Evolutionary conservation across 2,888 invertebrate genomes (phyloP), one percentile per base, ranked within the genome.

Genomic region (Limnephilus marmoratus): DNA sequence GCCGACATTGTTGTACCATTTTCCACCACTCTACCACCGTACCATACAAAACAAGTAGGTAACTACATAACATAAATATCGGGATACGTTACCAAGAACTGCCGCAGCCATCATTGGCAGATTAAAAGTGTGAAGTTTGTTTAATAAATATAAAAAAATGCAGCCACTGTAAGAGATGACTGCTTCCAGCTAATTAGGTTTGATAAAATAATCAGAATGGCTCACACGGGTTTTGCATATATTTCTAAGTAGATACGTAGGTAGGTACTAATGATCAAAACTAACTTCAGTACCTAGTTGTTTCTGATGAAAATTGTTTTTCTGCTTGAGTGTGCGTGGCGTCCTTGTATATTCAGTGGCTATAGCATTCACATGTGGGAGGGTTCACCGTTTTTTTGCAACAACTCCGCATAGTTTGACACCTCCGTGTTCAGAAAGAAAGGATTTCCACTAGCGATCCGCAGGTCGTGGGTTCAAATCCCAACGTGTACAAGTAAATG

Each of bases 1-100:
- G 83, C 83, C 83, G 24, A 83, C 83, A 34, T 34, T 83, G 37
- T 83, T 83, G 83, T 83, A 83, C 37, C 18, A 83, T 37, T 37
- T 24, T 41, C 37, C 83, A 41, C 37, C 34, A 41, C 83, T 37
- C 83, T 37, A 9, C 37, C 37, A 83, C 37, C 83, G 68, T 68
- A 24, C 68, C 1, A n/a, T n/a, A 31, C 31, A 31, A 68, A 68
- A 68, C 68, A 68, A 68, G 24, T 24, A 24, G 68, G 24, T 24
- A 68, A 9, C 24, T 24, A 49, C 13, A n/a, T 68, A 4, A 68
- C 9, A 68, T 45, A 45, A 45, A 45, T 68, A 18, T 53, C 18
- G 18, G 24, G 68, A 24, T n/a, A 68, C 24, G 68, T n/a, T 68
- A 68, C 68, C 24, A 68, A 68, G 68, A 68, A 68, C 68, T 68